phyloP scores from a whole-genome alignment of 1,140 invertebrate species.

The Bathynomus jamesi region DNA sequence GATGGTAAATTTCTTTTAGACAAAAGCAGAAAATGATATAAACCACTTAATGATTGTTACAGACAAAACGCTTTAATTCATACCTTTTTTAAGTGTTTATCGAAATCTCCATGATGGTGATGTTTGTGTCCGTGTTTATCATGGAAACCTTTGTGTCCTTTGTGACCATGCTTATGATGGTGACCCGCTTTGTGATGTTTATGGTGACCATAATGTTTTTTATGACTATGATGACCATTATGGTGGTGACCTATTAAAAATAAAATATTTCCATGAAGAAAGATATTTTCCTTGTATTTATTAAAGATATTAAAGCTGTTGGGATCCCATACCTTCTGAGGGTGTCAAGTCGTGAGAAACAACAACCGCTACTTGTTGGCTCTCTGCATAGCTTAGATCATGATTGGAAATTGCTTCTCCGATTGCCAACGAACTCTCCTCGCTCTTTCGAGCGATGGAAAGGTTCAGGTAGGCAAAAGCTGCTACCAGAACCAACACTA shows the following conservation, averaged over 20 bases:
- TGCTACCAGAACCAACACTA: neutral
- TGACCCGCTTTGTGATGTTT: conserved; percentile 23
- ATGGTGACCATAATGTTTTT: neutral
- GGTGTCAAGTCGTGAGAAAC: neutral
- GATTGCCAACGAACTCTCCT: neutral
- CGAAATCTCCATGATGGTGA: conserved; percentile 16
- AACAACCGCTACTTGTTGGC: neutral
- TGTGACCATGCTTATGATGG: conserved; percentile 24
- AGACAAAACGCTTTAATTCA: no score
- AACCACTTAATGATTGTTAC: no score
- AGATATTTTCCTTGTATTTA: neutral
- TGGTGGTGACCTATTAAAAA: neutral
- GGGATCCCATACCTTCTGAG: neutral
- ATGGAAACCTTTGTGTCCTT: conserved; percentile 28
- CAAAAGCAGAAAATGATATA: no score
- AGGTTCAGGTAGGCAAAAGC: neutral
- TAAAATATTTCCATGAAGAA: neutral
- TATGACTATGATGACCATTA: neutral
- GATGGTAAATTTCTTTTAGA: no score
- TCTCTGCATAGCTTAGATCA: neutral
- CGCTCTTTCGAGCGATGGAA: neutral
- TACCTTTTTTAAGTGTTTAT: conserved; percentile 11
- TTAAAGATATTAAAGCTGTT: no score
- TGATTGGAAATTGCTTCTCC: neutral
- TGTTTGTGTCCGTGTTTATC: conserved; percentile 21